Base-by-base conservation (phyloP, 2,888 invertebrate genomes). In the Catocala sponsa region DNA sequence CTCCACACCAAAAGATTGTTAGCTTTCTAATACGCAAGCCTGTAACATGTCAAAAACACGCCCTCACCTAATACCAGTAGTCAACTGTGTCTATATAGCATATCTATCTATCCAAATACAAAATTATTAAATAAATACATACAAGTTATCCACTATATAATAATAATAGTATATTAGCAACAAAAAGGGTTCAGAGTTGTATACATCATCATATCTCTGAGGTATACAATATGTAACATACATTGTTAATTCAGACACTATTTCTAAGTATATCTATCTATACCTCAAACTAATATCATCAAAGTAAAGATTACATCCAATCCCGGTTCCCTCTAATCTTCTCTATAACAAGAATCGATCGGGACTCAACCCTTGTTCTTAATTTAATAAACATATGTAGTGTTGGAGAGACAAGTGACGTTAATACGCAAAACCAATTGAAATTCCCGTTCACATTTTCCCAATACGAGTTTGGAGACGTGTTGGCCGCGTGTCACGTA, bases 361-460 rank as follows among this genome's bases (percentile, higher is more conserved):
- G 48, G 62, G 47, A 42, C 56, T 53, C 10, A 57, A 53, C 49
- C 52, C 55, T 65, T 60, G 51, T 57, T 53, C 59, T 61, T 73
- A 71, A 74, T 74, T 72, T 72, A 75, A 74, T 77, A 81, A 74
- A 72, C 73, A 65, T 48, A 47, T 60, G 25, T 58, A 60, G 63
- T 72, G 52, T 32, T 71, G 70, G 61, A 55, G 72, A 79, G 78
- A 83, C 81, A 83, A 79, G 76, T 77, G 81, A 80, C 81, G 76
- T 82, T 81, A 85, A 84, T 86, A 84, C 83, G 80, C 76, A 85
- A 82, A 87, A 83, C 83, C 84, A 87, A 88, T 90, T 87, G 83
- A 84, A 90, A 88, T 88, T 86, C 86, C 84, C 68, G 81, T 83
- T 87, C 84, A 79, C 83, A 80, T 85, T 85, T 87, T 84, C 81